Evolutionary conservation across 2,888 invertebrate genomes (phyloP), one percentile per base, ranked within the genome.

Genomic region (Eupithecia dodoneata): DNA sequence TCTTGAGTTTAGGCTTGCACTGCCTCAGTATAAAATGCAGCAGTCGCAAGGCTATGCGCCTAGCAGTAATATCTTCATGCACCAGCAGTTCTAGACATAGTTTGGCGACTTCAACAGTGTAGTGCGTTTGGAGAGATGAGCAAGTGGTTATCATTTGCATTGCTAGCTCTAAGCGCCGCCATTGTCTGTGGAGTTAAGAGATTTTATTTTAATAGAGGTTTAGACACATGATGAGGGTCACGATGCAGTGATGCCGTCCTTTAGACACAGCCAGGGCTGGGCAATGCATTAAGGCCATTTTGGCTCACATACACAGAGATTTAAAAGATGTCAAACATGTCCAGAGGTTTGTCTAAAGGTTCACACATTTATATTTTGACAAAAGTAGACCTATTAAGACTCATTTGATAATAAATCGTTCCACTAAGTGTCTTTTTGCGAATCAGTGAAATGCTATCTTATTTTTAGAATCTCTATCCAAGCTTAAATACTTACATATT

Each of bases 101-200:
- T 45, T 95, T 94, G 2, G 98, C 96, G 0, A 97, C 96, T 12
- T 94, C 89, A 0, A 96, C 89, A 0, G 97, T 96, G 89, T 97
- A 97, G 6, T 93, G 91, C 1, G 96, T 95, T 88, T 98, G 97
- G 1, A 97, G 95, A 79, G 98, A 97, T 0, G 97, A 96, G 76
- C 98, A 94, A 85, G 96, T 95, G 2, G 96, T 96, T 10, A 98
- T 91, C 92, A 98, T 96, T 80, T 96, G 96, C 88, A 98, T 96
- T 0, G 97, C 97, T 89, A 98, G 96, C 81, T 97, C 96, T 73
- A 97, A 96, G 81, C 98, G 97, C 71, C 98, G 96, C 99, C 99
- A 98, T 88, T 97, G 98, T 42, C 97, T 97, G 81, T 0, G 69
- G 63, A 70, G 18, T 69, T 10, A n/a, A n/a, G 3, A n/a, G 9